Evolutionary conservation across 2,888 invertebrate species (phyloP), one percentile per base, ranked within the genome.

Genomic region (Chymomyza procnemis): DNA sequence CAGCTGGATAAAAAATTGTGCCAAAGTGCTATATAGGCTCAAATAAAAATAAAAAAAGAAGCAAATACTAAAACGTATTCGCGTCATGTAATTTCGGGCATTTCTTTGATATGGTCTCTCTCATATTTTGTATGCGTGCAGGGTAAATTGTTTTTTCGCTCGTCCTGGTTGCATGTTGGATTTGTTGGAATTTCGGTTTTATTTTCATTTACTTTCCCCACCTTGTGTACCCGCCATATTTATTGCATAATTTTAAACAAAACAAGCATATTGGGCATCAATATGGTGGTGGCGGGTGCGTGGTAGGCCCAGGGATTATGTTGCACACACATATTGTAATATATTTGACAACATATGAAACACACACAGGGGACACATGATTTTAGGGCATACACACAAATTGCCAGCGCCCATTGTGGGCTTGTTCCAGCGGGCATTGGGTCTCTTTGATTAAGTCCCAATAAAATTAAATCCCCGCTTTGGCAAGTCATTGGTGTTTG

Each of bases 71-170:
- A 67, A 76, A 61, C 58, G 21, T 58, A 69, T 67, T 68, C 68
- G 69, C 67, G 57, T 65, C 62, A 73, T 74, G 74, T 83, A 78
- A 83, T 83, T 80, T 74, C 54, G 63, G 62, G 54, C 62, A 66
- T 69, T 78, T 52, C 59, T 83, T 76, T 76, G 67, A 80, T 63
- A 74, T 69, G 67, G 69, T 62, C 50, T 52, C 50, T 52, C 63
- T 57, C 63, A 73, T 74, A 74, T 74, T 78, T 78, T 60, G 74
- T 52, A 64, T 68, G 57, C 68, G 56, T 64, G 61, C 67, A 58
- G 64, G 64, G 60, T 64, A 68, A 80, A 74, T 76, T 70, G 59
- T 46, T 65, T 18, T 60, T 61, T 68, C 57, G 12, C 58, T 68
- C 57, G 12, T 54, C 54, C 21, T 12, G 9, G 66, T 60, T 66